Evolutionary conservation across 2,888 invertebrate species (phyloP), one percentile per base, ranked within the genome.

Genomic region (Aphrophora alni): DNA sequence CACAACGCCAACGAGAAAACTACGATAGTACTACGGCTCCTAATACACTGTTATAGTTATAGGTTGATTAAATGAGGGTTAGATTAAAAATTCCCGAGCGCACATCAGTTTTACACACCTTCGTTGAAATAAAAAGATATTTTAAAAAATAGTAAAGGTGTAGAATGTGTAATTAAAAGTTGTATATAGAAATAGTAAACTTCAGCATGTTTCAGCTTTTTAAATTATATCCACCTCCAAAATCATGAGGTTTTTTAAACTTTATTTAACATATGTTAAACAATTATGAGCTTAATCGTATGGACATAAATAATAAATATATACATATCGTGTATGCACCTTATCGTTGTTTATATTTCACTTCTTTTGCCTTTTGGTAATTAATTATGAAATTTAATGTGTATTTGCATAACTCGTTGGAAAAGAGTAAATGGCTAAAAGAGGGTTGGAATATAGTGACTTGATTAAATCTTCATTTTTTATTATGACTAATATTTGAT

Each of bases 41-140:
- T 59, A 59, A 21, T 59, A 21, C 59, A 59, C 4, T 87, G 81
- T 74, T 81, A n/a, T n/a, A n/a, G n/a, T n/a, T n/a, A 82, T 80
- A 82, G 77, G 82, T 82, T 83, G 83, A 83, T 83, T 83, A 83
- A 82, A 83, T 81, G 83, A 83, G 81, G 82, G 82, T 83, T 83
- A 83, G 83, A 83, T 83, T 83, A 83, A 83, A 83, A 83, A 83
- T 83, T 83, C 83, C 83, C 80, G 51, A 27, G 78, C 26, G 38
- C 75, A 80, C 68, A 76, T 81, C 79, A 79, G 76, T 76, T 77
- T 77, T 33, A 77, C 69, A 38, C 70, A 69, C 69, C 77, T 51
- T 75, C 59, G 59, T 21, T 59, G 59, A 59, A 59, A 59, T 59
- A 21, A 59, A n/a, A n/a, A 59, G 21, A 59, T 21, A 59, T 21